These are phyloP conservation scores for Pseudochirops corinnae DNA, from an alignment of 2,797 vertebrate genomes.

Conservation along the genomic window DNA sequence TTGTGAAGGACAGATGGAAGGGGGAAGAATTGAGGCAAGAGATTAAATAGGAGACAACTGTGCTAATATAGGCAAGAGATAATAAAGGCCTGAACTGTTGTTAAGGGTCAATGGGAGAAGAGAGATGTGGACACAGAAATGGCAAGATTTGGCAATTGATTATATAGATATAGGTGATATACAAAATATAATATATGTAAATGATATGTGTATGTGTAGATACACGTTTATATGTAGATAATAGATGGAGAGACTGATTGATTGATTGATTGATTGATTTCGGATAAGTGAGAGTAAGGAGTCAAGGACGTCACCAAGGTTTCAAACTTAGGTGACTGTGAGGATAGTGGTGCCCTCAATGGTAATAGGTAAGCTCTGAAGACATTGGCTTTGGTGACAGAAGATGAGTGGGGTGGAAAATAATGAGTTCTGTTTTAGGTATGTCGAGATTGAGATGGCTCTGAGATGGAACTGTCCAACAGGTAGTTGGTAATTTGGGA, in stretches of 20 bases:
- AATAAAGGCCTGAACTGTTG: neutral
- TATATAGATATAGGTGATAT: neutral
- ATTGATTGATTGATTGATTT: too few species aligned
- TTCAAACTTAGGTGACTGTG: neutral
- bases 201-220: too few species aligned
- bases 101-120: neutral
- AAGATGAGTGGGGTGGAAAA: neutral
- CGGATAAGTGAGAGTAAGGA: neutral
- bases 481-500: neutral
- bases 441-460: neutral
- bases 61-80: neutral
- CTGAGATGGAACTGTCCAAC: neutral
- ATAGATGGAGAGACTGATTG: neutral
- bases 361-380: neutral
- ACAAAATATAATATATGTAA: neutral
- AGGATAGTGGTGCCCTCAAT: neutral
- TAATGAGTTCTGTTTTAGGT: neutral
- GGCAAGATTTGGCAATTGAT: neutral
- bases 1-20: too few species aligned
- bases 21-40: too few species aligned
- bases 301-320: neutral
- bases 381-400: neutral
- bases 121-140: neutral
- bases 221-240: too few species aligned
- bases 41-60: too few species aligned